Evolutionary conservation across 2,113 vertebrate genomes (phyloP), one percentile per base, ranked within the genome.

Genomic region (Egretta garzetta): DNA sequence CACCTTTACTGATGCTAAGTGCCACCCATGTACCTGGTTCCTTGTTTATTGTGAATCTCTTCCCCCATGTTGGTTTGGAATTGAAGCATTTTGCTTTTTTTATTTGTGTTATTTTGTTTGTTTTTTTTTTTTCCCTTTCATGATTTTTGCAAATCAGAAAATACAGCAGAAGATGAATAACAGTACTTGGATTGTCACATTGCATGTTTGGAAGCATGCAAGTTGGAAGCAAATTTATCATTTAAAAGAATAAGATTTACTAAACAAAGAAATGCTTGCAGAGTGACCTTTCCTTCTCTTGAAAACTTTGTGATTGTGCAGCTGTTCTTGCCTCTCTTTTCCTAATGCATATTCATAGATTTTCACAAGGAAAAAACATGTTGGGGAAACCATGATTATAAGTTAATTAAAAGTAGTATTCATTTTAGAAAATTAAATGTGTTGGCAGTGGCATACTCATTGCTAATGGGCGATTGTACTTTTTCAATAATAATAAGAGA

Each of bases 351-450:
- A 94, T 95, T 89, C 67, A 64, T 85, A 64, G 58, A 62, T 90
- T 95, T 94, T 91, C 73, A 50, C 66, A 72, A 59, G 50, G 39
- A 63, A 68, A 88, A 86, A 86, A 4, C 45, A 59, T 90, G 63
- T 71, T 96, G 94, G 21, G 18, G 16, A 91, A 93, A 93, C 49
- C 28, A 30, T 88, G 64, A 88, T 89, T 95, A n/a, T 86, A 77
- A 89, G 50, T 86, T 86, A 94, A 94, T 96, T 96, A 91, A 93
- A 96, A 94, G 88, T 85, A 94, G 60, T 93, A 74, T 95, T 90
- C 24, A 63, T 86, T 95, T 97, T 90, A 84, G 80, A 82, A 91
- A 89, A 87, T 86, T 63, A 73, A 89, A 71, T 87, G 41, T 92
- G 33, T 94, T 79, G 75, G 79, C 88, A 83, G 43, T 47, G 60